A percentile compares a stretch with the other conserved stretches of the same genome.
Evolutionary conservation across 2,797 vertebrate species (phyloP).

Genomic region (Parauchenoglanis punctatus): DNA sequence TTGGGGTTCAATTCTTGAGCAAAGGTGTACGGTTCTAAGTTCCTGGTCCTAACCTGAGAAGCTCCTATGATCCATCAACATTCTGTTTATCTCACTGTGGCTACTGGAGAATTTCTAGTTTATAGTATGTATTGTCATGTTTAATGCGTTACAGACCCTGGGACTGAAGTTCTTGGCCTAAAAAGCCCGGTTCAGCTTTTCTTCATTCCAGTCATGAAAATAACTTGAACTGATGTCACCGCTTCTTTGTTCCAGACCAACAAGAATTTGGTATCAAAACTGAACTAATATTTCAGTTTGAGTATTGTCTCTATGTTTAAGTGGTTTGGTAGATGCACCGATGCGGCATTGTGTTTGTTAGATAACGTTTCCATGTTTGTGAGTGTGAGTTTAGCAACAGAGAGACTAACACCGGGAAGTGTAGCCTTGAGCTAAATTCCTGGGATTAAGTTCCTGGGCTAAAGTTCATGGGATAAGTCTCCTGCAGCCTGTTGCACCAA

Average conservation of each 20-base stretch:
- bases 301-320: not conserved
- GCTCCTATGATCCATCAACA: not conserved
- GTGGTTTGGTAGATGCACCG: not conserved
- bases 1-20: not conserved
- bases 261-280: not conserved
- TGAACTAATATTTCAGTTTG: not conserved
- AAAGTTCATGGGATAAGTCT: slow-evolving; percentile 13
- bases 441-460: slow-evolving; percentile 1
- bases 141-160: not conserved
- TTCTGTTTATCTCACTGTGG: not conserved
- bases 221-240: not conserved
- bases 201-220: not conserved
- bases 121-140: not conserved
- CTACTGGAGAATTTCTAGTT: not conserved
- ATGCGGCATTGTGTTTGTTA: not conserved
- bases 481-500: slow-evolving; percentile 7
- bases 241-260: not conserved
- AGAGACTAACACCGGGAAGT: not conserved
- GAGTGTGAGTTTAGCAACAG: not conserved
- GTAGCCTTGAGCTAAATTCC: slow-evolving; percentile 25
- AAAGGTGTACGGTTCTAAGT: not conserved
- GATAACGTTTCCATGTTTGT: not conserved
- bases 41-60: not conserved
- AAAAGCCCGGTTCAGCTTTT: not conserved
- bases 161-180: not conserved